Conservation (phyloP, 2,113 vertebrate genomes). For the Harpagus bidentatus region DNA sequence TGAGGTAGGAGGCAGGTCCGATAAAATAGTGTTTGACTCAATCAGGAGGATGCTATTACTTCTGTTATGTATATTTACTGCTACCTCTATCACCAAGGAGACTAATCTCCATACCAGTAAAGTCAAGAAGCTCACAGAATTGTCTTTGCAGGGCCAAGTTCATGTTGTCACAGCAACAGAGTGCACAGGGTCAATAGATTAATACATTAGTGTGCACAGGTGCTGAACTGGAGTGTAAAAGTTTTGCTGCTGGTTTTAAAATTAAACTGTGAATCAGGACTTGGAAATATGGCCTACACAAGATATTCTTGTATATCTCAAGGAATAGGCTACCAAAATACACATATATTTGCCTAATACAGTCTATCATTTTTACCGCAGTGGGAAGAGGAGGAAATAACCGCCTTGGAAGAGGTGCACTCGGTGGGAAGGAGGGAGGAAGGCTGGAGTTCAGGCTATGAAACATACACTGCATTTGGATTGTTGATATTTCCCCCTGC, state of each 20-base stretch:
- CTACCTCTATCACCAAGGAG: conserved; percentile 72
- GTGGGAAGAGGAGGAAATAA: neutral
- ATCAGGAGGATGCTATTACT: conserved; percentile 23
- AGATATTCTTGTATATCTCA: neutral
- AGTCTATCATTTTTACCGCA: neutral
- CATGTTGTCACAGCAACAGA: conserved; percentile 72
- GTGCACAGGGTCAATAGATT: conserved; percentile 48
- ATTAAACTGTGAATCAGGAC: neutral
- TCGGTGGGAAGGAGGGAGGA: neutral
- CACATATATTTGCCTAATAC: neutral
- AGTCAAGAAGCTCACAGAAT: conserved; percentile 61
- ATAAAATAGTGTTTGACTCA: conserved; percentile 33
- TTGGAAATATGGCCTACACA: neutral
- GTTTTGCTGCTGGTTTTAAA: conserved; percentile 25
- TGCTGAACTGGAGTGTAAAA: conserved; percentile 25
- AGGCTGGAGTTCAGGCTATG: neutral
- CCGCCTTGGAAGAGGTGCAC: neutral
- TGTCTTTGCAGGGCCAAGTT: conserved; percentile 64
- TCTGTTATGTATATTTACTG: conserved; percentile 62
- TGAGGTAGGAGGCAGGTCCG: neutral
- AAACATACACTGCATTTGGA: conserved; percentile 23
- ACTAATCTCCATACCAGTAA: conserved; percentile 66
- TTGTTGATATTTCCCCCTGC: conserved; percentile 26
- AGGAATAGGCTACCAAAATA: neutral
- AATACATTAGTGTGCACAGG: conserved; percentile 13